phyloP scores from a whole-genome alignment of 2,888 invertebrate genomes.

The Heliconius aoede region DNA sequence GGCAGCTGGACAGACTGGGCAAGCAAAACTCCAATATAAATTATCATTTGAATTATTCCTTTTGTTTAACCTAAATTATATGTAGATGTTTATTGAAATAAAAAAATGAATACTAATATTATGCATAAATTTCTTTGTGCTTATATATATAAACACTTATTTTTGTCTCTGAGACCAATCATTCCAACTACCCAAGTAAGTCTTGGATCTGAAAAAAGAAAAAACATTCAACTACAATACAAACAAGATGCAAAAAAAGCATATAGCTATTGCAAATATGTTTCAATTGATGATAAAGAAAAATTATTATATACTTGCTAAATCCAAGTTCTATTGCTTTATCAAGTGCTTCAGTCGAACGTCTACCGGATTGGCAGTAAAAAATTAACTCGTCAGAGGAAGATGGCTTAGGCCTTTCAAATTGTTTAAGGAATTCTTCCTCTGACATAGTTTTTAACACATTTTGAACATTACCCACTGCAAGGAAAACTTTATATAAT shows the following conservation, averaged over 20 bases:
- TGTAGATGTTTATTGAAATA: conserved; percentile 6
- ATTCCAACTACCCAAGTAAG: conserved; percentile 78
- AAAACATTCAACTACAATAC: conserved; percentile 1
- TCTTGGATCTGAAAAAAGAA: conserved; percentile 71
- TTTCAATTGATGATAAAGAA: background rate
- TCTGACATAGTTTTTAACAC: conserved; percentile 68
- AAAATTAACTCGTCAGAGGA: conserved; percentile 73
- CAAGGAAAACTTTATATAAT: conserved; percentile 45
- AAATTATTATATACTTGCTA: conserved; percentile 60
- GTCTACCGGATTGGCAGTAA: conserved; percentile 73
- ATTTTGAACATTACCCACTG: conserved; percentile 67
- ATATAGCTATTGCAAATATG: background rate
- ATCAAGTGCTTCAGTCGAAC: conserved; percentile 70
- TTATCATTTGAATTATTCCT: background rate
- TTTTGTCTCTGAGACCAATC: conserved; percentile 72
- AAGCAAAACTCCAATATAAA: conserved; percentile 53
- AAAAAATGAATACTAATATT: background rate
- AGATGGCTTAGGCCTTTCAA: conserved; percentile 67
- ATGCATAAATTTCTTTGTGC: background rate
- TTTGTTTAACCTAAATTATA: background rate
- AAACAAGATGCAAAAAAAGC: background rate
- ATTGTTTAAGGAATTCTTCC: conserved; percentile 69
- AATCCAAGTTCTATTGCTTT: conserved; percentile 76
- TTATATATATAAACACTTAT: conserved; percentile 4
- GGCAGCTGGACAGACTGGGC: conserved; percentile 86